Base-by-base conservation (phyloP, 2,113 vertebrate species). In the Gyps fulvus region DNA sequence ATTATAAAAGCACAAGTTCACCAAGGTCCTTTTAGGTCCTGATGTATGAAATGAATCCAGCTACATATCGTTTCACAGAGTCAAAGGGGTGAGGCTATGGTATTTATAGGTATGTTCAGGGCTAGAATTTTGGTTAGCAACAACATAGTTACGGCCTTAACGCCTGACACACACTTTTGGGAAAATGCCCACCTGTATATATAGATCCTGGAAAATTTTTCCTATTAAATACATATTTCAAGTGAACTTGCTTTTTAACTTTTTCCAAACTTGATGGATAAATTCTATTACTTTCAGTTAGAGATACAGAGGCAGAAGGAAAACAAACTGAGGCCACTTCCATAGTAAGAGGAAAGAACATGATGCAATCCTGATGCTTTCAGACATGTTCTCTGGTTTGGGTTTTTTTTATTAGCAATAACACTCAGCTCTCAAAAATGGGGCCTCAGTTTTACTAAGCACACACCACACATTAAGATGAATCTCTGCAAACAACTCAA, bases 1-100 rank as follows among this genome's bases (percentile, higher is more conserved):
- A 76, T 61, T 97, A 87, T 63, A 78, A 85, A 96, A 96, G 91
- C 89, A 87, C 57, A 83, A 85, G 62, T 72, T 95, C 49, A 93
- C 55, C 65, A 79, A 91, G 74, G 58, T 62, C 78, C 62, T 95
- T 93, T 93, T 54, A 93, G 72, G 49, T 84, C 38, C 83, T 17
- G 21, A 76, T 32, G 58, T 57, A 92, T 38, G 69, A 83, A 80
- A 77, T 29, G 0, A 72, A 45, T 87, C 59, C 80, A 93, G 83
- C 57, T 71, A 81, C 36, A 1, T 70, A 83, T 78, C 32, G 0
- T 61, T 84, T 38, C 66, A 74, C 1, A 10, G 59, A 82, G 32
- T 77, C 45, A 38, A 78, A 82, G 18, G 43, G n/a, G 70, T 66
- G 58, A 94, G 87, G 81, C 58, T 57, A 34, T 1, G 14, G 58